Evolutionary conservation across 2,797 vertebrate genomes (phyloP).

Genomic region (Ctenosaura bakeri): DNA sequence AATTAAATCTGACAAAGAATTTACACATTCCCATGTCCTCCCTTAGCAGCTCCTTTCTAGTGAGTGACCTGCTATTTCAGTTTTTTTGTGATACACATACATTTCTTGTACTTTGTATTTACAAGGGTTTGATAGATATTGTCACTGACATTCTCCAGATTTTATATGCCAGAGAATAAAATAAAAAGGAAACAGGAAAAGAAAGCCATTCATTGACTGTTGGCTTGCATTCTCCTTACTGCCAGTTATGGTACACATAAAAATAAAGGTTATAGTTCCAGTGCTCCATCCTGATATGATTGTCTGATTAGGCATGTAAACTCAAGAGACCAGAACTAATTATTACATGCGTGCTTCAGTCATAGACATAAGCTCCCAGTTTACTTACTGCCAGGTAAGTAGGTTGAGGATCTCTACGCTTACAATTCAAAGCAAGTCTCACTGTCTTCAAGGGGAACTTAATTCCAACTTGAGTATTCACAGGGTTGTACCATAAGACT

Average conservation of each 20-base stretch:
- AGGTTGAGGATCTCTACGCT: not conserved
- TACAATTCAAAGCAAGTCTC: not conserved
- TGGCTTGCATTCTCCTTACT: constrained; percentile 36
- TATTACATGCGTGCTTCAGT: not conserved
- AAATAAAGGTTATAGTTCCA: constrained; percentile 69
- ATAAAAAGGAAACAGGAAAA: constrained; percentile 65
- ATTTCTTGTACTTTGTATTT: constrained; percentile 64
- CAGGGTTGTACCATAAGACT: not conserved
- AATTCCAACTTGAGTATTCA: not conserved
- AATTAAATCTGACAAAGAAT: constrained; percentile 73
- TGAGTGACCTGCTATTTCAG: constrained; percentile 60
- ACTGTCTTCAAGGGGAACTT: not conserved
- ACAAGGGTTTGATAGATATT: constrained; percentile 73
- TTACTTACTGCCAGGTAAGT: constrained; percentile 21
- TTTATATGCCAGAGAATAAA: constrained; percentile 69
- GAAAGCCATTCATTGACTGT: constrained; percentile 64
- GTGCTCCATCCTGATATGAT: constrained; percentile 56
- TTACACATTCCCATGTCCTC: constrained; percentile 51
- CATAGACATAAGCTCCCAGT: not conserved
- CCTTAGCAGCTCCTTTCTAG: constrained; percentile 57
- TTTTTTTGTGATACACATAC: constrained; percentile 33
- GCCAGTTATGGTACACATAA: constrained; percentile 49
- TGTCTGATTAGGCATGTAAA: constrained; percentile 62
- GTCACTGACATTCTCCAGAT: constrained; percentile 66
- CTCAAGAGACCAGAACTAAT: constrained; percentile 63